These are phyloP conservation scores for Caenorhabditis remanei DNA, from an alignment of 1,140 invertebrate species.

Conservation along the genomic window DNA sequence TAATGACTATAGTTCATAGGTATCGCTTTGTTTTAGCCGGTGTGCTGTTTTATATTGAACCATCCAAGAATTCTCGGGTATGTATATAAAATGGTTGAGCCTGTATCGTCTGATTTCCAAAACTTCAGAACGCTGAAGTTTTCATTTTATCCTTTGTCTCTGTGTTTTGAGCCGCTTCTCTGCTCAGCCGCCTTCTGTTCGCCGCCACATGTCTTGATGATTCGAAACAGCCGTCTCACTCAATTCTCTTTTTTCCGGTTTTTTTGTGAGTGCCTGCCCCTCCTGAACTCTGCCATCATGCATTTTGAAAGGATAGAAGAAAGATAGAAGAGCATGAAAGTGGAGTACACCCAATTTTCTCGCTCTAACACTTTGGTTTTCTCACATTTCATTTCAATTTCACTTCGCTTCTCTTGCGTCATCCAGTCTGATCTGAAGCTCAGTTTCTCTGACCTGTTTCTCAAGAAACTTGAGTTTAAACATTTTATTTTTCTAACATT, in stretches of 20 bases:
- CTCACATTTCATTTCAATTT: conserved; percentile 45
- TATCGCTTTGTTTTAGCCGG: conserved; percentile 12
- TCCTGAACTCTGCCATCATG: conserved; percentile 47
- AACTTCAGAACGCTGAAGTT: background rate
- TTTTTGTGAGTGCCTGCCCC: background rate
- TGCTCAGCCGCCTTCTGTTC: conserved; percentile 32
- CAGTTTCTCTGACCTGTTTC: background rate
- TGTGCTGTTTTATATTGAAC: conserved; percentile 41
- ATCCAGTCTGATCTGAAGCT: background rate
- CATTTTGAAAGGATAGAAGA: conserved; percentile 12
- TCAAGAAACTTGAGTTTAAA: background rate
- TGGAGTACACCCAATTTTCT: conserved; percentile 11
- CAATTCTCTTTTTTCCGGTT: background rate
- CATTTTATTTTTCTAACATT: background rate
- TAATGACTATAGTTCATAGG: conserved; percentile 35
- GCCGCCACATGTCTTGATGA: conserved; percentile 11
- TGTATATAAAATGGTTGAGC: conserved; percentile 5
- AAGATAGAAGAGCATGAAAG: conserved; percentile 14
- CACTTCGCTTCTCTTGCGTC: background rate
- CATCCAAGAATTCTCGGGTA: background rate
- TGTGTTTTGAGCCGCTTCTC: conserved; percentile 34
- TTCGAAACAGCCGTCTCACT: conserved; percentile 33
- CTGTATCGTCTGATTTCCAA: background rate
- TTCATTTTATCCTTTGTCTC: background rate
- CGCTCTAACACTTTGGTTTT: background rate